Conservation (phyloP, 2,888 invertebrate genomes). For the Pollenia labialis region DNA sequence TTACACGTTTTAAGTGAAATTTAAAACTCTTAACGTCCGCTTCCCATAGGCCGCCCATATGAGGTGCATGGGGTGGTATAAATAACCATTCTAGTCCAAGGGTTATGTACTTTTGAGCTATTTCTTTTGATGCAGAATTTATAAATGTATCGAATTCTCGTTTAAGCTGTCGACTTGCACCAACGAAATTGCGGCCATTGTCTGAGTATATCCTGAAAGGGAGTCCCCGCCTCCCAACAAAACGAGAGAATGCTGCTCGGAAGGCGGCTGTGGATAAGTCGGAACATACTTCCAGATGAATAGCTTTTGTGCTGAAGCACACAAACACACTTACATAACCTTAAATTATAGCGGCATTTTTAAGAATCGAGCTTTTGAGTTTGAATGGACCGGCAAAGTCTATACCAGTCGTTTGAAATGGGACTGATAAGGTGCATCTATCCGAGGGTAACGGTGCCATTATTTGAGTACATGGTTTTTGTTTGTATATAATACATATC, state of each 20-base stretch:
- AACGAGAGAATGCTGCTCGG: neutral
- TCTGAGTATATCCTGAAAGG: slow-evolving; percentile 42
- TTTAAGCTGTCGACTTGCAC: slow-evolving; percentile 12
- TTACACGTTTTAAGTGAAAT: too few species aligned
- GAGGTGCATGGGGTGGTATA: slow-evolving; percentile 40
- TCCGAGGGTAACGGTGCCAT: neutral
- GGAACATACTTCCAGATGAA: slow-evolving; percentile 47
- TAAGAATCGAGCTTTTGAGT: neutral
- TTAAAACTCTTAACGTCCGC: neutral
- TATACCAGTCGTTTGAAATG: slow-evolving; percentile 10
- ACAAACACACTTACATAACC: slow-evolving; percentile 36
- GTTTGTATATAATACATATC: slow-evolving; percentile 15
- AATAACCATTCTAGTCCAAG: slow-evolving; percentile 34
- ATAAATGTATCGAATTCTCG: slow-evolving; percentile 21
- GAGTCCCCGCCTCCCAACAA: neutral
- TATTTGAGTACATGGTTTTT: neutral
- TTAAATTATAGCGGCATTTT: neutral
- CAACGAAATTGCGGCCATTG: slow-evolving; percentile 39
- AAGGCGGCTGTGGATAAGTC: neutral
- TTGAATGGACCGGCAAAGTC: neutral
- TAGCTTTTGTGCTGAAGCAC: neutral
- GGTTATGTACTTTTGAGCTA: slow-evolving; percentile 5
- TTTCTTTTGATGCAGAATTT: neutral
- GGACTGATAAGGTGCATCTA: neutral
- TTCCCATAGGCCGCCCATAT: slow-evolving; percentile 45